Percentiles rank a stretch among this genome's conserved stretches.
These are phyloP conservation scores for Drosophila mimica DNA, from an alignment of 2,888 invertebrate genomes.

Conservation along the genomic window DNA sequence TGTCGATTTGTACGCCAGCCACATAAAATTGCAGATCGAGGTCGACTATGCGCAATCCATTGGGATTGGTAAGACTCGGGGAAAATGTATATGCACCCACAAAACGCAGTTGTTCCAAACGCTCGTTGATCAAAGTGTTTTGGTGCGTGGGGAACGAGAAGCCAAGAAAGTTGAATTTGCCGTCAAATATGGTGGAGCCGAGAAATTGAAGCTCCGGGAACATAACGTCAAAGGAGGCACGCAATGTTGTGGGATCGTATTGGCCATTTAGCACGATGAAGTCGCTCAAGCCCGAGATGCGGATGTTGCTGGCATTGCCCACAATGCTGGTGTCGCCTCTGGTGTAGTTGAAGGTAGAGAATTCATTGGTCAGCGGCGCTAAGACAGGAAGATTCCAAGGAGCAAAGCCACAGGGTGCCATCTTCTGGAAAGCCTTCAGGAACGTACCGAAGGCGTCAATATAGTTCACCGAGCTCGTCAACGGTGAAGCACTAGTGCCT, in stretches of 20 bases:
- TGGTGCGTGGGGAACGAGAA: slow-evolving; percentile 43
- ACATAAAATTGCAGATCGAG: slow-evolving; percentile 63
- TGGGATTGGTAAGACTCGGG: slow-evolving; percentile 32
- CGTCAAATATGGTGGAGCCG: slow-evolving; percentile 57
- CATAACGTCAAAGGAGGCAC: slow-evolving; percentile 61
- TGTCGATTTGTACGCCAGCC: slow-evolving; percentile 52
- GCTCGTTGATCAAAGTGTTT: slow-evolving; percentile 56
- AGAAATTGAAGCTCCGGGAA: slow-evolving; percentile 63
- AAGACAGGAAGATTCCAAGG: slow-evolving; percentile 57
- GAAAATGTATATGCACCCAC: slow-evolving; percentile 58
- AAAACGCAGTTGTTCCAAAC: slow-evolving; percentile 61
- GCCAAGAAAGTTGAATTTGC: slow-evolving; percentile 50
- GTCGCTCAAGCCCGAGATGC: slow-evolving; percentile 63
- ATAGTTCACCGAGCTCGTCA: slow-evolving; percentile 36
- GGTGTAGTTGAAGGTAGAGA: slow-evolving; percentile 26
- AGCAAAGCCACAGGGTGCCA: slow-evolving; percentile 75
- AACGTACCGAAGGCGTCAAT: slow-evolving; percentile 53
- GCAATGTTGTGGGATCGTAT: slow-evolving; percentile 50
- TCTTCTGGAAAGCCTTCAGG: slow-evolving; percentile 45
- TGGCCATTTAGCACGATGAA: slow-evolving; percentile 50
- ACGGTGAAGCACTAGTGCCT: slow-evolving; percentile 12
- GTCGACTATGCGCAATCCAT: slow-evolving; percentile 61
- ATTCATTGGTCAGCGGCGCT: slow-evolving; percentile 55
- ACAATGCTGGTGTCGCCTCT: slow-evolving; percentile 42
- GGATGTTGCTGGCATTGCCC: slow-evolving; percentile 66